Base-by-base conservation (phyloP, 2,888 invertebrate species). In the Sphaerophoria rueppellii region DNA sequence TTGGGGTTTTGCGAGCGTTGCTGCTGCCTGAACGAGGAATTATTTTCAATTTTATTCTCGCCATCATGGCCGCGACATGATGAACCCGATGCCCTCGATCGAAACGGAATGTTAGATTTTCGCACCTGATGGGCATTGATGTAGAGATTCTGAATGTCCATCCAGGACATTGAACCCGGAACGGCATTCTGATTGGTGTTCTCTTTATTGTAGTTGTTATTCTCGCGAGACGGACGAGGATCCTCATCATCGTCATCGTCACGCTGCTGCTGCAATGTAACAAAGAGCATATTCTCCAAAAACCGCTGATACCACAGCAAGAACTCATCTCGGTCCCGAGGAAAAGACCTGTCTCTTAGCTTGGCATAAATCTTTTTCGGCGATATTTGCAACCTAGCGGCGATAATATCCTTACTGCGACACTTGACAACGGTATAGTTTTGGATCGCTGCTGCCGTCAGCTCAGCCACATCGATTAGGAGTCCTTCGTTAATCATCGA, bases 281-380 rank as follows among this genome's bases (percentile, higher is more conserved):
- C 87, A 4, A 88, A 87, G 61, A 91, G 89, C 4, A 91, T 75
- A 9, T 89, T 89, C 76, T 89, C 90, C 48, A 91, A 88, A 87
- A 90, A 91, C 34, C 88, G 82, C 43, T 91, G 90, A 88, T 91
- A 92, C 89, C 90, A 90, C 34, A 85, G 76, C 40, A 91, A 71
- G 58, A 91, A 91, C 61, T 89, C 89, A 75, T 92, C 90, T 3
- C 91, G 89, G 57, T 91, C 89, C 12, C 90, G 88, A 4, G 90
- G 90, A 57, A 89, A 88, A 52, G 89, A 87, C 86, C 90, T 88
- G 63, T 90, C 90, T 73, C 90, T 91, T 16, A 91, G 90, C 86
- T 89, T 90, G 14, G 89, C 88, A 86, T 90, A 91, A 43, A 91
- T 89, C 73, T 91, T 91, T 55, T 91, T 91, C 4, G 91, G 90